Base-by-base conservation (phyloP, 2,888 invertebrate species). In the Archips xylosteana region DNA sequence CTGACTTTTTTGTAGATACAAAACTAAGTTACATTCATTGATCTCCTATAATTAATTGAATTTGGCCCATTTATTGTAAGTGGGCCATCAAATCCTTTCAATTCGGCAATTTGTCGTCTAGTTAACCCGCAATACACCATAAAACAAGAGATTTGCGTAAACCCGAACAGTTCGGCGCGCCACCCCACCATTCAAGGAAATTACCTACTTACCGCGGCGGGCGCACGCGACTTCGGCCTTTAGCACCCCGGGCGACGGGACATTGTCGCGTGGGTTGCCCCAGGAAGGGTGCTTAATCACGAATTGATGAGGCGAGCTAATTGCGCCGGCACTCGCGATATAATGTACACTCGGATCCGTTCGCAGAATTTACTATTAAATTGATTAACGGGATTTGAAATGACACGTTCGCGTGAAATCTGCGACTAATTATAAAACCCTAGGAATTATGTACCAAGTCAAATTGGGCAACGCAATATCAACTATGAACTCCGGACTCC, bases 291-390 rank as follows among this genome's bases (percentile, higher is more conserved):
- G 61, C 67, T 75, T 77, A 77, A 76, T 74, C 76, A 75, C 63
- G 75, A 77, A 70, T 69, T 75, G 79, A 78, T 77, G 78, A 77
- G 78, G 76, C 78, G 78, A 71, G 71, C 78, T 79, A 78, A 79
- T 79, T 77, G 77, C 76, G 72, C 70, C 74, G 74, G 65, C 59
- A 61, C 63, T 70, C 70, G 73, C 77, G 75, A 69, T 74, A 75
- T 72, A 76, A 75, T 75, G 70, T 75, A 75, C 75, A 75, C 65
- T 74, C 72, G 74, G 74, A 51, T 12, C 32, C 59, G 34, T 66
- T 54, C 15, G 59, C 36, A 61, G 61, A 69, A 61, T 61, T 57
- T 15, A 61, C 69, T 69, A 73, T 74, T 60, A 61, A 51, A 65
- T 65, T 65, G 60, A 70, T 70, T 70, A 60, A 59, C 47, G 49